phyloP scores from a whole-genome alignment of 2,888 invertebrate genomes.

The Hoplodrina blanda region DNA sequence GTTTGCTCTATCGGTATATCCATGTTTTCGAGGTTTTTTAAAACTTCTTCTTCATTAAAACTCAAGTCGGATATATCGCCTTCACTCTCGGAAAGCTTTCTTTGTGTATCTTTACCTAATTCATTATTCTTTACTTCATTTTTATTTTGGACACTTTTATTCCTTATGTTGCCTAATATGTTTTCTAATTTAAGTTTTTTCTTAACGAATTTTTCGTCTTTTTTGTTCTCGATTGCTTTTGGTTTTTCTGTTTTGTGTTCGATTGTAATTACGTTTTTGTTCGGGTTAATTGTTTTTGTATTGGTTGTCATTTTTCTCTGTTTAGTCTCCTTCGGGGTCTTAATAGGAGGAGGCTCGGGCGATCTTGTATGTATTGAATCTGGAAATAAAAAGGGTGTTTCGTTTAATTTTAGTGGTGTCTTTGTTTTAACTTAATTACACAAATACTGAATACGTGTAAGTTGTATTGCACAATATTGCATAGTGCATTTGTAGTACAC shows the following conservation, averaged over 20 bases:
- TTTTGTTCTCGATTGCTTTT: conserved; percentile 24
- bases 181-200: conserved; percentile 80
- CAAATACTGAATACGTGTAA: too few species aligned
- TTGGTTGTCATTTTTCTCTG: conserved; percentile 4
- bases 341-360: conserved; percentile 11
- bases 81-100: conserved; percentile 66
- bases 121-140: conserved; percentile 3
- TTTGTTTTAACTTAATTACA: too few species aligned
- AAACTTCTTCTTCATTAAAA: conserved; percentile 72
- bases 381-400: conserved; percentile 63
- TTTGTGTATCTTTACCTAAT: conserved; percentile 2
- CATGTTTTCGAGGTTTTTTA: conserved; percentile 75
- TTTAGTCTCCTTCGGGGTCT: conserved; percentile 1
- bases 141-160: conserved; percentile 48
- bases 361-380: conserved; percentile 64
- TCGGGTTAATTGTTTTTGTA: conserved; percentile 11
- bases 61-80: conserved; percentile 67
- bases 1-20: conserved; percentile 73
- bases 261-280: background rate
- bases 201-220: conserved; percentile 70
- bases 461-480: too few species aligned
- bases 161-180: conserved; percentile 74
- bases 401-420: background rate
- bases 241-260: conserved; percentile 23
- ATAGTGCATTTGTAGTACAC: too few species aligned